phyloP scores from a whole-genome alignment of 2,888 invertebrate species.

The Seira ritae region DNA sequence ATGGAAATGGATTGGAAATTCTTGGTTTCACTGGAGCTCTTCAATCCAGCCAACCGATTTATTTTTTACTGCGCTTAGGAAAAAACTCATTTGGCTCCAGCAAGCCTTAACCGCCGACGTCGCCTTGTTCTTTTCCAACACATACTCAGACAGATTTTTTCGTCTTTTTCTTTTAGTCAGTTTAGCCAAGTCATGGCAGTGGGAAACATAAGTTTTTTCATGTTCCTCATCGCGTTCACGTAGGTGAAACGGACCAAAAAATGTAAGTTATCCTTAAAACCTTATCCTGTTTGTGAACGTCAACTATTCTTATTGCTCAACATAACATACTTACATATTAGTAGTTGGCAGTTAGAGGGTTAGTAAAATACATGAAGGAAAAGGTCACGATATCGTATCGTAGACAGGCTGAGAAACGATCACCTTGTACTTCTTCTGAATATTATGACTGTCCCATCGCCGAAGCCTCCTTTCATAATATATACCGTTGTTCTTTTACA shows the following conservation, averaged over 20 bases:
- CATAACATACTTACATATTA: background rate
- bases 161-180: background rate
- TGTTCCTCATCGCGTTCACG: background rate
- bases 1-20: conserved; percentile 56
- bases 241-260: conserved; percentile 7
- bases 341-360: background rate
- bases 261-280: background rate
- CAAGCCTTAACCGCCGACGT: background rate
- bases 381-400: conserved; percentile 48
- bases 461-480: background rate
- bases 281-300: conserved; percentile 5
- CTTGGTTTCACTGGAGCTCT: conserved; percentile 9
- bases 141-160: background rate
- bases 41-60: conserved; percentile 10
- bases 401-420: conserved; percentile 52
- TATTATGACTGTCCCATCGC: conserved; percentile 32
- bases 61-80: conserved; percentile 1
- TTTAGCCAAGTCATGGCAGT: background rate
- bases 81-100: conserved; percentile 5
- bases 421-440: conserved; percentile 49
- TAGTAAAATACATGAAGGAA: conserved; percentile 42
- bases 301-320: conserved; percentile 2
- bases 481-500: conserved; percentile 13
- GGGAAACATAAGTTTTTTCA: conserved; percentile 30
- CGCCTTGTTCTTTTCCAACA: background rate